Evolutionary conservation across 2,888 invertebrate genomes (phyloP), one percentile per base, ranked within the genome.

Genomic region (Xanthorhoe spadicearia): DNA sequence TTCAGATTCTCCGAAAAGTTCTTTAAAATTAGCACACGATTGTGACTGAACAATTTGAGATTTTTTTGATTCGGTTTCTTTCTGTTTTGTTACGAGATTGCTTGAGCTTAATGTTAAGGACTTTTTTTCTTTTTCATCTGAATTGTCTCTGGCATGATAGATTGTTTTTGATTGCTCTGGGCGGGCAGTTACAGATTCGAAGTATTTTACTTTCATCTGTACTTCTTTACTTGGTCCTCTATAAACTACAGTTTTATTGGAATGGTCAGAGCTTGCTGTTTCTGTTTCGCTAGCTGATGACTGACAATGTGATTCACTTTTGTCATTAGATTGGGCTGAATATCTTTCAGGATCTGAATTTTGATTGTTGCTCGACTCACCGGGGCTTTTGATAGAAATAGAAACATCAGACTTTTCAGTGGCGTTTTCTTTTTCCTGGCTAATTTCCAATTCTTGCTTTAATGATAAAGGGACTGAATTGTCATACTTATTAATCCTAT

Each of bases 1-100:
- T 72, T 95, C 94, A 28, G 93, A 94, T 83, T 97, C 97, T 0
- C 97, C 97, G 79, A 96, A 97, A n/a, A 97, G 89, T 74, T 97
- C 97, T 79, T 96, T 96, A 63, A 97, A 88, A 85, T 97, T 95
- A 38, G 97, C 94, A 79, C 95, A 95, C 0, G 96, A 96, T 75
- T 95, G 95, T 0, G 96, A 95, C 54, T 94, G 91, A n/a, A 88
- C 86, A 57, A 94, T 83, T 77, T 83, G 87, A 43, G 85, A 81
- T 71, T 82, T 85, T 61, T 79, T 82, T 2, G 74, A 68, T 62
- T 85, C 83, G 38, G 72, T 69, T 61, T 82, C 82, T 69, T 74
- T 81, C 75, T 66, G 72, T 69, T 79, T 71, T 51, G 61, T 56
- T 13, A 66, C 57, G 61, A 70, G 18, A 62, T 66, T 32, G 60